These are phyloP conservation scores for Patella vulgata DNA, from an alignment of 1,140 invertebrate genomes.

Conservation along the genomic window DNA sequence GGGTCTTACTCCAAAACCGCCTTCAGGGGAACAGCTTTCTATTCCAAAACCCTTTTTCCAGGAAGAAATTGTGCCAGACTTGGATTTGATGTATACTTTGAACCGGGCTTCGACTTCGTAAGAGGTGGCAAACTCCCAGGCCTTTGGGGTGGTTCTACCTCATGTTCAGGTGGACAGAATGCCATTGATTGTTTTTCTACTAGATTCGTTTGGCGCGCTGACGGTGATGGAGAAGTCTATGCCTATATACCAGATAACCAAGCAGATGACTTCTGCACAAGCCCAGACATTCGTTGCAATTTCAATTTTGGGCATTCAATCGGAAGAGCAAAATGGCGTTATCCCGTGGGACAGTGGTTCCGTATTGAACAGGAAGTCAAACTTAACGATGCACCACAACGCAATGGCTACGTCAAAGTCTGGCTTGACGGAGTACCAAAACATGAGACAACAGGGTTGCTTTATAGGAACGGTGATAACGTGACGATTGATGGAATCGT, in stretches of 20 bases:
- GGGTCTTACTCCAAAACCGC: not conserved
- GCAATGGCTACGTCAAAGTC: constrained; percentile 34
- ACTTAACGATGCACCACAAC: constrained; percentile 24
- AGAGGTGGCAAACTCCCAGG: constrained; percentile 48
- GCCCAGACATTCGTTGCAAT: constrained; percentile 16
- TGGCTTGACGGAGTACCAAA: constrained; percentile 26
- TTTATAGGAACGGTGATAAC: constrained; percentile 6
- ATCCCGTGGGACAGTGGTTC: constrained; percentile 28
- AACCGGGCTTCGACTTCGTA: constrained; percentile 32
- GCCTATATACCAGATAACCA: constrained; percentile 38
- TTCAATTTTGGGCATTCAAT: constrained; percentile 23
- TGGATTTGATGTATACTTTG: constrained; percentile 36
- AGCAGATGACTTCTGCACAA: constrained; percentile 9
- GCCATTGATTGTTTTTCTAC: constrained; percentile 42
- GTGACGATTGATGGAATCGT: constrained; percentile 43
- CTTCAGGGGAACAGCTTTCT: constrained; percentile 36
- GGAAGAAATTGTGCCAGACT: constrained; percentile 6
- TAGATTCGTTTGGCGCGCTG: constrained; percentile 48
- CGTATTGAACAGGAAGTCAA: constrained; percentile 40
- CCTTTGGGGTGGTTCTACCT: constrained; percentile 16
- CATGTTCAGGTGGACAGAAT: constrained; percentile 36
- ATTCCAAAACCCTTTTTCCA: constrained; percentile 2
- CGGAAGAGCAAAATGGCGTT: constrained; percentile 17
- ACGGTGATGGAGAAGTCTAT: constrained; percentile 46
- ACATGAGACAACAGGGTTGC: constrained; percentile 12